Evolutionary conservation across 2,797 vertebrate genomes (phyloP).

Genomic region (Masticophis lateralis): DNA sequence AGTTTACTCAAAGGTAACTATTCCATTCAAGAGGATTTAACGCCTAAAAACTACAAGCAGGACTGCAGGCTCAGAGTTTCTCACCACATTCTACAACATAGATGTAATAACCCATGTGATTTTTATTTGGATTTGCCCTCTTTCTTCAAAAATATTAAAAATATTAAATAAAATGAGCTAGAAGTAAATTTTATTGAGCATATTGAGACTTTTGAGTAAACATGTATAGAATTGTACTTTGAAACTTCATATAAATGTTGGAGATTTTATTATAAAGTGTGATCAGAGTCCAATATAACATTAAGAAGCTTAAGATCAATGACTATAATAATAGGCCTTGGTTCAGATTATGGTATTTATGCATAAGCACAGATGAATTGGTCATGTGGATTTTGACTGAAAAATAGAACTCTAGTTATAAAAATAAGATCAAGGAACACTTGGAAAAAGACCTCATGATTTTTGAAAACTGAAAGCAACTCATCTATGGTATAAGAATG

Average conservation of each 20-base stretch:
- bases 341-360: not conserved
- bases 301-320: not conserved
- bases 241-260: not conserved
- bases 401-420: constrained; percentile 2
- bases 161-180: not conserved
- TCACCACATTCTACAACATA: not conserved
- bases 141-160: not conserved
- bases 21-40: not conserved
- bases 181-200: not conserved
- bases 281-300: not conserved
- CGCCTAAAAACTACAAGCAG: not conserved
- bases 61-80: not conserved
- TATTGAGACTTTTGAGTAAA: not conserved
- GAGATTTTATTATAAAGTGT: not conserved
- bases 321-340: not conserved
- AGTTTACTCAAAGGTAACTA: not conserved
- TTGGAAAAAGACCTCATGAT: constrained; percentile 36
- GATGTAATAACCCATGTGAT: not conserved
- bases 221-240: not conserved
- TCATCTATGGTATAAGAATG: constrained; percentile 2
- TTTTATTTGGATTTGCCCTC: not conserved
- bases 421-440: constrained; percentile 23
- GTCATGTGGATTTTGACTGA: constrained; percentile 3
- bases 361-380: constrained; percentile 19
- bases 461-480: constrained; percentile 40